Conservation (phyloP, 2,797 vertebrate species). For the Echeneis naucrates region DNA sequence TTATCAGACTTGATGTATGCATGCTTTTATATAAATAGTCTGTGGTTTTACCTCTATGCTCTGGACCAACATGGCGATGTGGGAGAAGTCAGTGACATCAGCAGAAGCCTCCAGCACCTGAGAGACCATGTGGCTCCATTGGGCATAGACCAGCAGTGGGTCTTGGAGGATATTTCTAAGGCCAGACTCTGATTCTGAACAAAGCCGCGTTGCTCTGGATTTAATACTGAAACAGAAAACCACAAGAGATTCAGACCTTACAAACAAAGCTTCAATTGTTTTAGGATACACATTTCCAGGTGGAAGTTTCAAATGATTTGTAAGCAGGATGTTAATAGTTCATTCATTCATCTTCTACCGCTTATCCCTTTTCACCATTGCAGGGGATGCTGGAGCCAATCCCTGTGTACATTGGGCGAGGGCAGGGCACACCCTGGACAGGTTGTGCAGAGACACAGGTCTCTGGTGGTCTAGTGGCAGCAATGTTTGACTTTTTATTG, state of each 20-base stretch:
- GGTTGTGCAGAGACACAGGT: no score
- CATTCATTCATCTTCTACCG: no score
- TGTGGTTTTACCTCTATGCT: constrained; percentile 87
- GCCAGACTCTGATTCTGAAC: constrained; percentile 78
- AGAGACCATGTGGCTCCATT: constrained; percentile 86
- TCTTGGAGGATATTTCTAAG: constrained; percentile 88
- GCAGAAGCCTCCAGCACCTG: constrained; percentile 85
- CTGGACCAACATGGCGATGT: constrained; percentile 86
- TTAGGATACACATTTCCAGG: neutral
- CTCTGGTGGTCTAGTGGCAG: no score
- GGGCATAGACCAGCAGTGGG: constrained; percentile 84
- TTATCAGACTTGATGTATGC: no score
- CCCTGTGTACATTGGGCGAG: no score
- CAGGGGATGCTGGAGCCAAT: no score
- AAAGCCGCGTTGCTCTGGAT: constrained; percentile 84
- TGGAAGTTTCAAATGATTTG: neutral
- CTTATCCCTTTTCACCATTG: no score
- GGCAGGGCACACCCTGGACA: no score
- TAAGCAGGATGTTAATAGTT: neutral
- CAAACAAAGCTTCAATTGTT: no score
- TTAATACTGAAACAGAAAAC: constrained; percentile 84
- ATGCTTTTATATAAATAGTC: no score
- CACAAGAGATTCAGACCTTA: neutral
- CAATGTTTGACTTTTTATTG: no score
- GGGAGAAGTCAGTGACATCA: constrained; percentile 84